Evolutionary conservation across 2,113 vertebrate genomes (phyloP).

Genomic region (Ciconia boyciana): DNA sequence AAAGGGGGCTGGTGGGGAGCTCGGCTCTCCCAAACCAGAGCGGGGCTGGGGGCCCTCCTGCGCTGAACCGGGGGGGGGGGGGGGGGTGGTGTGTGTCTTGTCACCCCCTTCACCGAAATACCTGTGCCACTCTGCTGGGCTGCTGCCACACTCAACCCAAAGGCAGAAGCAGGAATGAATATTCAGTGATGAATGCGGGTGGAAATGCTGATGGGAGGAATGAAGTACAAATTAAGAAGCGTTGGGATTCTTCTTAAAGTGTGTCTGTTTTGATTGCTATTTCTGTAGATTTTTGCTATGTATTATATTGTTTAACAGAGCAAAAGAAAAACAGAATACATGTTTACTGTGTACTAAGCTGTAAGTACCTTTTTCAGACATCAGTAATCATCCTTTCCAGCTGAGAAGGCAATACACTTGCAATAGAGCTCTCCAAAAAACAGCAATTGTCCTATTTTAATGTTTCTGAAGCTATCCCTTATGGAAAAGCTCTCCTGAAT

Average conservation of each 20-base stretch:
- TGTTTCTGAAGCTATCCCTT: conserved; percentile 60
- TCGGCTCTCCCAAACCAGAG: conserved; percentile 42
- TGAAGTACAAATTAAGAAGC: conserved; percentile 47
- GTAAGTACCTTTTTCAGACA: conserved; percentile 76
- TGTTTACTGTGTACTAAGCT: conserved; percentile 74
- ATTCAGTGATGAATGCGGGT: conserved; percentile 63
- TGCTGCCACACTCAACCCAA: conserved; percentile 20
- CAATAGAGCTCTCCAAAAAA: conserved; percentile 63
- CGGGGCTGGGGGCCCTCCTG: not conserved
- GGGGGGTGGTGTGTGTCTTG: not conserved
- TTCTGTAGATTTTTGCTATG: conserved; percentile 69
- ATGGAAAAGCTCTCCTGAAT: conserved; percentile 31
- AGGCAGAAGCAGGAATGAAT: conserved; percentile 63
- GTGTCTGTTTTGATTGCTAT: conserved; percentile 73
- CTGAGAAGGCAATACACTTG: conserved; percentile 71
- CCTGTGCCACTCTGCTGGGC: conserved; percentile 24
- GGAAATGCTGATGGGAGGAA: conserved; percentile 37
- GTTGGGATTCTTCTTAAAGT: conserved; percentile 60
- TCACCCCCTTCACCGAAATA: conserved; percentile 4
- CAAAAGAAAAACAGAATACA: conserved; percentile 77
- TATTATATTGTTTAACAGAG: conserved; percentile 76
- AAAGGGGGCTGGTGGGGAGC: conserved; percentile 14
- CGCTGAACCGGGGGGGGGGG: not conserved
- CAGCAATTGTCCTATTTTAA: conserved; percentile 57
- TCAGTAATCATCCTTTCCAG: conserved; percentile 66